Evolutionary conservation across 1,140 invertebrate species (phyloP).

Genomic region (Megathymus violae): DNA sequence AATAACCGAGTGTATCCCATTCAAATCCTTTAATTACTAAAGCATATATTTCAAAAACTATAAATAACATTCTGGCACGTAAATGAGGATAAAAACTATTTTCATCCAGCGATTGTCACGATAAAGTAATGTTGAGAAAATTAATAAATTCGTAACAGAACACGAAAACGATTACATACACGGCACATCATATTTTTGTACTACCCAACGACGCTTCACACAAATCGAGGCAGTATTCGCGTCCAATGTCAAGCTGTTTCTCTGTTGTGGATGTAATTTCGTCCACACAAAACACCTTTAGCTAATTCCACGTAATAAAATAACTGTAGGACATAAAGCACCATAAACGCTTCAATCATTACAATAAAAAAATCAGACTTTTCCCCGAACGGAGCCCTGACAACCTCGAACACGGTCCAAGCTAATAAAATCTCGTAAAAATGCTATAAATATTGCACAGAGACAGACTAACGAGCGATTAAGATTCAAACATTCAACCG

Average conservation of each 20-base stretch:
- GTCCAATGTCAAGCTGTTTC: constrained; percentile 24
- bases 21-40: constrained; percentile 59
- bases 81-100: constrained; percentile 59
- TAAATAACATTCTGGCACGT: constrained; percentile 81
- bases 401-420: constrained; percentile 15
- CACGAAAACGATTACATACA: constrained; percentile 50
- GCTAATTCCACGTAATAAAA: constrained; percentile 45
- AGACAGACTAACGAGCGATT: constrained; percentile 10
- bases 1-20: constrained; percentile 62
- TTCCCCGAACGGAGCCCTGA: constrained; percentile 41
- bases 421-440: constrained; percentile 22
- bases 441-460: constrained; percentile 28
- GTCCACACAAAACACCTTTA: constrained; percentile 19
- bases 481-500: background rate
- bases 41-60: constrained; percentile 69
- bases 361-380: constrained; percentile 49
- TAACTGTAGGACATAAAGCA: constrained; percentile 68
- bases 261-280: constrained; percentile 22
- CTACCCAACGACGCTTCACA: constrained; percentile 58
- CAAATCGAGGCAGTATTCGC: constrained; percentile 54
- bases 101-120: constrained; percentile 53
- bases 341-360: constrained; percentile 64
- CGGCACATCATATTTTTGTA: constrained; percentile 66
- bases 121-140: constrained; percentile 36
- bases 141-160: constrained; percentile 61